Conservation (phyloP, 2,113 vertebrate species). For the Callionymus lyra region DNA sequence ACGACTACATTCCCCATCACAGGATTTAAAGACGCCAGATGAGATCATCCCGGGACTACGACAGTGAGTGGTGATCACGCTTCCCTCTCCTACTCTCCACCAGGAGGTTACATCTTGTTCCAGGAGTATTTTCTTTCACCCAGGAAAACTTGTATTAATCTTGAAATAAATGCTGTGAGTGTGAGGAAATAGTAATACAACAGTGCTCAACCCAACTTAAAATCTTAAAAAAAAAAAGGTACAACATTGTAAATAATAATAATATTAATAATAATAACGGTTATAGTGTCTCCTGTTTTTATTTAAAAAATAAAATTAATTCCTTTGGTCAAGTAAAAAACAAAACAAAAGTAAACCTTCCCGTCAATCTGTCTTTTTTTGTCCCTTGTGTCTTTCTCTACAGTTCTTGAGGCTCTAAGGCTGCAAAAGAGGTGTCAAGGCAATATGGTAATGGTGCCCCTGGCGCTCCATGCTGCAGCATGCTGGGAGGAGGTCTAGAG, state of each 20-base stretch:
- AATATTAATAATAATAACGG: conserved; percentile 34
- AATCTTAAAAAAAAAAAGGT: conserved; percentile 44
- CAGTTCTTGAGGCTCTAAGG: conserved; percentile 72
- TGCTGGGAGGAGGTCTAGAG: conserved; percentile 58
- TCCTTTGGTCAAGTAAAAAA: conserved; percentile 71
- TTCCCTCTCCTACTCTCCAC: conserved; percentile 3
- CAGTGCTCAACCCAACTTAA: conserved; percentile 50
- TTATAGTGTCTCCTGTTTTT: conserved; percentile 37
- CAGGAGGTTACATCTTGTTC: conserved; percentile 3
- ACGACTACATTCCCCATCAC: conserved; percentile 36
- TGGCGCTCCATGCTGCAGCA: conserved; percentile 69
- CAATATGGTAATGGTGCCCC: conserved; percentile 70
- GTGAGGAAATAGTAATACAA: conserved; percentile 45
- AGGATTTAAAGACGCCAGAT: conserved; percentile 46
- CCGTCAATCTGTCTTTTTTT: conserved; percentile 45
- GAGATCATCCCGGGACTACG: conserved; percentile 40
- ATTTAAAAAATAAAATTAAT: conserved; percentile 62
- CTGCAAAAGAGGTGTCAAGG: conserved; percentile 73
- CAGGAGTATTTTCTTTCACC: conserved; percentile 20
- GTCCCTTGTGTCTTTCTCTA: conserved; percentile 32
- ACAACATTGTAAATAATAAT: conserved; percentile 48
- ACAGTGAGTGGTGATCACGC: conserved; percentile 35
- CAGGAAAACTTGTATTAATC: conserved; percentile 25
- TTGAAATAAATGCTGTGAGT: conserved; percentile 38
- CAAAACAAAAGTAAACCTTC: conserved; percentile 38